Evolutionary conservation across 2,888 invertebrate genomes (phyloP).

Genomic region (Sinopyrophorus schimmeli): DNA sequence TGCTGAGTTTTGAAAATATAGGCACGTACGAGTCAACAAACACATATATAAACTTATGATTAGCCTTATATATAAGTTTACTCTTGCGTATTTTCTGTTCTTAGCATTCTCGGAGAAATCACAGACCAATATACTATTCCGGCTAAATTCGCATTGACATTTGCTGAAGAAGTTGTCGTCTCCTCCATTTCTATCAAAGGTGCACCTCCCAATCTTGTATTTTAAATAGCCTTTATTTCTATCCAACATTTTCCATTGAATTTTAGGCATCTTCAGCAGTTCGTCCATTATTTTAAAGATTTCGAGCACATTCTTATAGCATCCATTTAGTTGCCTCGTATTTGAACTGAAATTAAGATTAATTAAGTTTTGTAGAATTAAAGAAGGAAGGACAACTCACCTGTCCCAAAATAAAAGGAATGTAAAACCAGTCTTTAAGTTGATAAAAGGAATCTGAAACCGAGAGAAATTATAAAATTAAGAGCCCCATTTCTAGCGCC

Average conservation of each 20-base stretch:
- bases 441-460: constrained; percentile 25
- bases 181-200: constrained; percentile 11
- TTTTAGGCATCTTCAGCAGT: no score
- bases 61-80: constrained; percentile 36
- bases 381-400: constrained; percentile 5
- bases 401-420: constrained; percentile 15
- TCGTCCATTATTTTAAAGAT: no score
- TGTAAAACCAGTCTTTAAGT: constrained; percentile 25
- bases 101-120: constrained; percentile 18
- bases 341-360: no score
- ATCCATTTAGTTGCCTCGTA: no score
- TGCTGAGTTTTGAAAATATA: constrained; percentile 41
- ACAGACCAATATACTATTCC: constrained; percentile 23
- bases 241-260: constrained; percentile 6
- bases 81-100: constrained; percentile 7
- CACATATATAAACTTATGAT: constrained; percentile 46
- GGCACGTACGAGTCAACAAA: constrained; percentile 50
- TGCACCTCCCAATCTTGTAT: neutral
- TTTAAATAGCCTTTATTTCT: constrained; percentile 2
- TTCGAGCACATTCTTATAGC: no score
- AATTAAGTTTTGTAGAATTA: no score
- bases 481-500: constrained; percentile 13
- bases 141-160: constrained; percentile 9
- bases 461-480: neutral
- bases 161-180: constrained; percentile 24